Conservation (phyloP, 2,113 vertebrate genomes). For the Cheilinus undulatus region DNA sequence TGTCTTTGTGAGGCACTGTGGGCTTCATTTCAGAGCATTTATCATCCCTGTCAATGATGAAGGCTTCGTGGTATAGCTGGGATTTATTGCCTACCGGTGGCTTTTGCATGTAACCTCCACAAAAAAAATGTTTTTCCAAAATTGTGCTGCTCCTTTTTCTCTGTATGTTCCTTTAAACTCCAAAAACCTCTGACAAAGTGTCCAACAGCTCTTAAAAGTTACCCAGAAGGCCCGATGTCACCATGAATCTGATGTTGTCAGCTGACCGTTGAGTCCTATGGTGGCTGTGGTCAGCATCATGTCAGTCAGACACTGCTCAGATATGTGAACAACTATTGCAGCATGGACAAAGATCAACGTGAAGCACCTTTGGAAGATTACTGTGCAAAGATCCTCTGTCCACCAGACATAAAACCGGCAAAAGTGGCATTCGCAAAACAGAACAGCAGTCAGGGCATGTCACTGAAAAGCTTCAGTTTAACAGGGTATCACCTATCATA, state of each 20-base stretch:
- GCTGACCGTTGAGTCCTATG: constrained; percentile 84
- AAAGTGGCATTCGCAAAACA: too few species aligned
- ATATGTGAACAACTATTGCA: constrained; percentile 64
- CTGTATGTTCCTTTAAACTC: constrained; percentile 27
- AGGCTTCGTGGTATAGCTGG: constrained; percentile 32
- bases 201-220: constrained; percentile 67
- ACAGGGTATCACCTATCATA: too few species aligned
- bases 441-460: too few species aligned
- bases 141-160: constrained; percentile 38
- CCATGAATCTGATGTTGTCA: constrained; percentile 76
- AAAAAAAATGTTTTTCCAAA: constrained; percentile 43
- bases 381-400: neutral
- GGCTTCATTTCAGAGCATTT: constrained; percentile 4
- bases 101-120: constrained; percentile 27
- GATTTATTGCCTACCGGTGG: constrained; percentile 32
- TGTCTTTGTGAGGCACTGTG: too few species aligned
- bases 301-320: constrained; percentile 69
- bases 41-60: constrained; percentile 21
- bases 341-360: constrained; percentile 14
- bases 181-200: constrained; percentile 69
- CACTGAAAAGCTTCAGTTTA: too few species aligned
- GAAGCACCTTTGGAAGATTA: neutral
- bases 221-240: constrained; percentile 73
- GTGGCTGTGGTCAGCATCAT: constrained; percentile 80
- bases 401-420: too few species aligned